Evolutionary conservation across 2,113 vertebrate species (phyloP), one percentile per base, ranked within the genome.

Genomic region (Tachysurus vachellii): DNA sequence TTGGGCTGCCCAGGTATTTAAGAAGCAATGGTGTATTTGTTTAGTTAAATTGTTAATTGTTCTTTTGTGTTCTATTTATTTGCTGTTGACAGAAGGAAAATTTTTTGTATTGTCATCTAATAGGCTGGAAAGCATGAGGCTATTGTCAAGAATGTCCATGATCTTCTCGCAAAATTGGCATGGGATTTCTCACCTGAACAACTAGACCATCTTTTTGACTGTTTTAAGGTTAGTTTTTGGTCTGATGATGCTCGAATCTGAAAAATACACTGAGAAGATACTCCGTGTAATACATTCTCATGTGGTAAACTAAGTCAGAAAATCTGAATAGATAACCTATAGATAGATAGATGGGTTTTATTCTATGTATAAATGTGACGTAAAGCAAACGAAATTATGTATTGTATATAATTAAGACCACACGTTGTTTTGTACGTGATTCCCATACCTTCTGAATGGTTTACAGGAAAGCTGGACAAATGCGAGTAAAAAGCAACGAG

Each of bases 101-200:
- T 2, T 44, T 23, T 75, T 68, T 76, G 19, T 76, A 85, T 36
- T 36, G 47, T 89, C 71, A 83, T 84, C 82, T 89, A 28, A 28
- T 87, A 99, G 98, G 98, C 98, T 88, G 98, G 98, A 87, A 99
- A 99, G 90, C 98, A 99, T 81, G 98, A 99, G 95, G 98, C 98
- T 83, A 99, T 99, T 94, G 98, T 99, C 88, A 99, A 99, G 94
- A 99, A 99, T 89, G 98, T 99, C 90, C 98, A 99, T 81, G 98
- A 99, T 92, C 96, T 99, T 23, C 95, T 99, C 71, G 98, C 98
- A 87, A 99, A 99, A 93, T 94, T 99, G 92, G 98, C 98, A 0
- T 99, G 98, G 98, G 98, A 99, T 94, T 99, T 99, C 93, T 99
- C 98, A 87, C 98, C 98, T 86, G 98, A 99, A 92, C 98, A 99